Evolutionary conservation across 1,140 invertebrate species (phyloP).

Genomic region (Zaprionus africanus): DNA sequence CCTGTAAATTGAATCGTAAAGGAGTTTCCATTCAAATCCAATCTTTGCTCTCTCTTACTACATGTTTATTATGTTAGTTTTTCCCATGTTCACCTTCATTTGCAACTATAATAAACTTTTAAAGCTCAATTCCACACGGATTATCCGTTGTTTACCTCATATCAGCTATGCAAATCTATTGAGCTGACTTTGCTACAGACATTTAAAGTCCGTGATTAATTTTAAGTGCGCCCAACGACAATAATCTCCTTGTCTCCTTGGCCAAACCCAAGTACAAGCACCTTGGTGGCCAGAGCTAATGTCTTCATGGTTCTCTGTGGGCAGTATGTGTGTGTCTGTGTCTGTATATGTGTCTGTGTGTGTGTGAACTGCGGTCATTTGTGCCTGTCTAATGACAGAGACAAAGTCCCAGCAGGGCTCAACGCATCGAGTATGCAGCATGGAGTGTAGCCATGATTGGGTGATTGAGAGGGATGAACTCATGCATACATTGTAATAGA

Average conservation of each 20-base stretch:
- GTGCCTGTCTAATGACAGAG: slow-evolving; percentile 35
- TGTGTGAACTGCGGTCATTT: slow-evolving; percentile 9
- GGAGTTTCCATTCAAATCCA: too few species aligned
- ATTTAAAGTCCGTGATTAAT: slow-evolving; percentile 2
- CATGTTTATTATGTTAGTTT: neutral
- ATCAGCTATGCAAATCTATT: neutral
- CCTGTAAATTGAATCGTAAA: too few species aligned
- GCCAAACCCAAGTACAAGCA: neutral
- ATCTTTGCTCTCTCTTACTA: too few species aligned
- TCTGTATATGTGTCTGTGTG: neutral
- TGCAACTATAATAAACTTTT: neutral
- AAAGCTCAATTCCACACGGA: neutral
- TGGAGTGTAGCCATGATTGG: neutral
- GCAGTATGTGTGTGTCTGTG: neutral
- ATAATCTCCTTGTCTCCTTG: neutral
- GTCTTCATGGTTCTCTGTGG: neutral
- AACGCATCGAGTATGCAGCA: neutral
- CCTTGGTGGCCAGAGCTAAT: slow-evolving; percentile 12
- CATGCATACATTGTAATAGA: slow-evolving; percentile 58
- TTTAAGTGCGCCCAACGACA: slow-evolving; percentile 6
- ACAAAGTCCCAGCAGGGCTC: slow-evolving; percentile 1
- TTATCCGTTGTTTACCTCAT: neutral
- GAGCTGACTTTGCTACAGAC: neutral
- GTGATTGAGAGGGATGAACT: slow-evolving; percentile 38
- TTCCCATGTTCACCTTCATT: neutral